Evolutionary conservation across 2,113 vertebrate species (phyloP).

Genomic region (Hippocampus guttulatus): DNA sequence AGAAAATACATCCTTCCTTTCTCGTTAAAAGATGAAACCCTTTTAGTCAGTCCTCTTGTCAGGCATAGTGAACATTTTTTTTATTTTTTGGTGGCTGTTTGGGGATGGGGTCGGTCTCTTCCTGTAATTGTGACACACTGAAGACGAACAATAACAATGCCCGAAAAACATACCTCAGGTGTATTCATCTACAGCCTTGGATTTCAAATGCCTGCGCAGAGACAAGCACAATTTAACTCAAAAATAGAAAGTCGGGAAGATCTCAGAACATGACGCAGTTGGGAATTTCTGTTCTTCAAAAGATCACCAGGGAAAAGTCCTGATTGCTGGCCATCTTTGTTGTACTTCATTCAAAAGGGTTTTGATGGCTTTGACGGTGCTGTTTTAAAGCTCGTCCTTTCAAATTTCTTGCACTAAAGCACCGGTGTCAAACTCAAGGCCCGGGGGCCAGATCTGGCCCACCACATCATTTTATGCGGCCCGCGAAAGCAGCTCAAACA

Average conservation of each 20-base stretch:
- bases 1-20: not conserved
- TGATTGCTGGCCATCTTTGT: not conserved
- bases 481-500: too few species aligned
- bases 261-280: not conserved
- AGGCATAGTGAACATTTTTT: not conserved
- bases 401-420: too few species aligned
- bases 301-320: not conserved
- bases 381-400: too few species aligned
- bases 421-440: too few species aligned
- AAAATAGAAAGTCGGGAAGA: not conserved
- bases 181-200: not conserved
- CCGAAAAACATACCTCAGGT: not conserved
- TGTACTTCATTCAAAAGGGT: not conserved
- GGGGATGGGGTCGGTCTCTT: conserved; percentile 1
- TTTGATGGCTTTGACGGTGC: not conserved
- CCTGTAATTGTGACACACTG: conserved; percentile 3
- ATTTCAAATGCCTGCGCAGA: not conserved
- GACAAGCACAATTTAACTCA: not conserved
- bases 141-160: not conserved
- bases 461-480: too few species aligned
- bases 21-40: not conserved
- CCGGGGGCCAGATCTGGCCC: too few species aligned
- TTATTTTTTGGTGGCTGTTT: not conserved
- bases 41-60: not conserved
- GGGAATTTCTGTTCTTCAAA: not conserved